Evolutionary conservation across 2,797 vertebrate species (phyloP), one percentile per base, ranked within the genome.

Genomic region (Cichlasoma orientale): DNA sequence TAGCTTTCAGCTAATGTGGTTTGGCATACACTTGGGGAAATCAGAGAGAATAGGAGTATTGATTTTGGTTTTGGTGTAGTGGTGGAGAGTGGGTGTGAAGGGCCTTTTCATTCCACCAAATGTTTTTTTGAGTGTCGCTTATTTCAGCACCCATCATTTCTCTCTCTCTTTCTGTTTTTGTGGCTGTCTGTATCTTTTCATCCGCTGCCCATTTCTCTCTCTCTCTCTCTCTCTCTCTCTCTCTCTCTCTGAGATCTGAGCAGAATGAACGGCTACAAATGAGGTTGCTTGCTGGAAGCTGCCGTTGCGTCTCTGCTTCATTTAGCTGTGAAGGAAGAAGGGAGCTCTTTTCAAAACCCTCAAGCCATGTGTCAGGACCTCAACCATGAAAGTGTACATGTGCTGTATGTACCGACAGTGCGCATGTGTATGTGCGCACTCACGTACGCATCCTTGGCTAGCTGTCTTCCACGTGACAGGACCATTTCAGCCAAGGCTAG

Each of bases 21-120:
- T 87, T 88, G 82, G 84, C 82, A 91, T 85, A 86, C 88, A 88
- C 85, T 89, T 81, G 74, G 85, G 83, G 72, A 88, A 87, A 91
- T 93, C 82, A 79, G 74, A 84, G 70, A 78, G 72, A 89, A 89
- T 77, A 50, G 59, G 66, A 88, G 77, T 91, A 89, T 91, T 84
- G 92, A 93, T 93, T 83, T 70, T 25, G 59, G 44, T 82, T 86
- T 85, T 86, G 82, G 74, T 77, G 55, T 70, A 59, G 74, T 77
- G 79, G 52, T 78, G 41, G 70, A 75, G 77, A 87, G 86, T 85
- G 82, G 82, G 75, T 56, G 84, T 87, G 74, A 86, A 92, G 81
- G 73, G 83, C 77, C 61, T 83, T 88, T 89, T 90, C 63, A 88
- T 82, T 89, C 72, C 75, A 73, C 25, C 59, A 38, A 86, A 89